A percentile compares a stretch with the other conserved stretches of the same genome.
Conservation (phyloP, 92 coral and sea anemone genomes). For the Zoanthus sociatus region DNA sequence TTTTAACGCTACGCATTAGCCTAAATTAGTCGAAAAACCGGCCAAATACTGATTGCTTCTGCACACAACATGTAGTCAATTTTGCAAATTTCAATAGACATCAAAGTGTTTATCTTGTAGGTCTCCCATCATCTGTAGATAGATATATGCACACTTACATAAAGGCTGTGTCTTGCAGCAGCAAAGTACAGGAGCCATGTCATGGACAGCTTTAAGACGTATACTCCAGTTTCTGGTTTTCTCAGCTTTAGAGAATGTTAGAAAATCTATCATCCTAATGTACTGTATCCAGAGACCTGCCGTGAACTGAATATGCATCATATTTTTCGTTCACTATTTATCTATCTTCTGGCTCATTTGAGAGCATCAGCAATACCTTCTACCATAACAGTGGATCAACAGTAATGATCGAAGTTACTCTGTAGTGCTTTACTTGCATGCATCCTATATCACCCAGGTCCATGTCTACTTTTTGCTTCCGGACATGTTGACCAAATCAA, state of each 20-base stretch:
- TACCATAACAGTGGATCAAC: too few relatives aligned
- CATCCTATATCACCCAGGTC: too few relatives aligned
- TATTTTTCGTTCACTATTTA: too few relatives aligned
- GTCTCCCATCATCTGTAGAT: conserved; percentile 50
- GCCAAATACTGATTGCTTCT: background rate
- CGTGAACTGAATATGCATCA: conserved; percentile 44
- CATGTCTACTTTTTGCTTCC: too few relatives aligned
- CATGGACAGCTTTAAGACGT: conserved; percentile 53
- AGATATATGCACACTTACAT: conserved; percentile 25
- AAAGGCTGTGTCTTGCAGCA: conserved; percentile 49
- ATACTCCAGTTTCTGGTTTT: conserved; percentile 60
- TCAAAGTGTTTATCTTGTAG: background rate
- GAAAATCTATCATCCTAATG: conserved; percentile 59
- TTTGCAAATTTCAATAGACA: too few relatives aligned
- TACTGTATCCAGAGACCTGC: conserved; percentile 61
- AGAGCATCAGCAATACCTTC: too few relatives aligned
- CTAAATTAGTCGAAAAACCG: background rate
- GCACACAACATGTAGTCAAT: background rate
- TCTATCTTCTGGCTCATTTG: too few relatives aligned
- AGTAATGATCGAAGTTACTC: too few relatives aligned
- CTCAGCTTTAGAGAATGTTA: conserved; percentile 59
- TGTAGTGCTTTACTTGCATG: too few relatives aligned
- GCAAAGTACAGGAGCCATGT: conserved; percentile 71
- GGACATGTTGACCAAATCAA: too few relatives aligned
- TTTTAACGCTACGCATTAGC: background rate